Evolutionary conservation across 2,113 vertebrate genomes (phyloP).

Genomic region (Alethe diademata): DNA sequence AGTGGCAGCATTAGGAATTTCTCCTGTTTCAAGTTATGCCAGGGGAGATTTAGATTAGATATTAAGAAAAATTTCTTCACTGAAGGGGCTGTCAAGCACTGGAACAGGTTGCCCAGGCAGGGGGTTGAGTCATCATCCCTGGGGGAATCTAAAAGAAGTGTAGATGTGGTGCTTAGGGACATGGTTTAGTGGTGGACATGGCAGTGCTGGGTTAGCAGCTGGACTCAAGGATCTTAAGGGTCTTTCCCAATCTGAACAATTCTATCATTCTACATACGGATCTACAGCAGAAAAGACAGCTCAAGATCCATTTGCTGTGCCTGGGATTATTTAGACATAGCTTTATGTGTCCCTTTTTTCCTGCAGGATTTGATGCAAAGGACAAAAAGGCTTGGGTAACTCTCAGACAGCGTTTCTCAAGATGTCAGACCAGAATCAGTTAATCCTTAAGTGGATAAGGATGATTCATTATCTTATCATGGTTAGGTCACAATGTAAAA

Average conservation of each 20-base stretch:
- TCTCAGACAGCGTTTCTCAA: neutral
- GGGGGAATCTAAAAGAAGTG: neutral
- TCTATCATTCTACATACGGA: neutral
- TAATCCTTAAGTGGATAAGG: neutral
- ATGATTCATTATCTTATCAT: neutral
- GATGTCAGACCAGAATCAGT: neutral
- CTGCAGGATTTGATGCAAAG: neutral
- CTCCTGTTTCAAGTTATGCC: neutral
- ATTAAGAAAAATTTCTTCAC: neutral
- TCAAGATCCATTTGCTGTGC: neutral
- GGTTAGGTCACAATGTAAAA: neutral
- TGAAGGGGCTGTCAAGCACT: neutral
- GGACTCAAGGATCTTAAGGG: neutral
- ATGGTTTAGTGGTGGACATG: neutral
- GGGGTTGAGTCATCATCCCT: neutral
- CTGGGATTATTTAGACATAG: neutral
- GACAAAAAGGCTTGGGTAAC: neutral
- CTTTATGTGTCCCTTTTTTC: neutral
- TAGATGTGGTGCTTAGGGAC: neutral
- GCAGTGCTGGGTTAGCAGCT: neutral
- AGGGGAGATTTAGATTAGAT: neutral
- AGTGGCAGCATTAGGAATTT: neutral
- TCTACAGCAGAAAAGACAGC: neutral
- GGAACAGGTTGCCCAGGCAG: neutral
- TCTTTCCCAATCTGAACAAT: neutral